These are phyloP conservation scores for Lysandra coridon DNA, from an alignment of 2,888 invertebrate genomes.

Conservation along the genomic window DNA sequence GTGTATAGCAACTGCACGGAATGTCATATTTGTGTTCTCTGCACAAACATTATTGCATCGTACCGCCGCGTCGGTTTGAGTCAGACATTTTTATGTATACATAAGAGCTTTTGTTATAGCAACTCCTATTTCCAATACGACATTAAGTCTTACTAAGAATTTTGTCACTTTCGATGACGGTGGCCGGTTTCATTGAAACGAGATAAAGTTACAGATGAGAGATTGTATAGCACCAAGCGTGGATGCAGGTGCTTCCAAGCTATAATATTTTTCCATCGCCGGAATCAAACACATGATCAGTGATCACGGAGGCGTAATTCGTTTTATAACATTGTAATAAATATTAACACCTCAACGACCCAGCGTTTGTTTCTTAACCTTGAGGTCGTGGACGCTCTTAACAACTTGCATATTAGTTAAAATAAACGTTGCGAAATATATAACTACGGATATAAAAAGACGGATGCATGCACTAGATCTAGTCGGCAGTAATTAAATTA, in stretches of 20 bases:
- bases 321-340: no score
- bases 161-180: neutral
- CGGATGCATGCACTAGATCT: neutral
- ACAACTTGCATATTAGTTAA: neutral
- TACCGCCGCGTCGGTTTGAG: conserved; percentile 17
- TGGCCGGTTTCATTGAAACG: neutral
- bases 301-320: neutral
- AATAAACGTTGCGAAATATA: neutral
- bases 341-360: neutral
- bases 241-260: neutral
- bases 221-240: neutral
- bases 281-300: neutral
- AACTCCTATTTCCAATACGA: neutral
- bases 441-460: neutral
- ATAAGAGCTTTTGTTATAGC: neutral
- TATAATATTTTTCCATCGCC: neutral
- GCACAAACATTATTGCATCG: conserved; percentile 28
- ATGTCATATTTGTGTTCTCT: conserved; percentile 29
- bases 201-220: neutral
- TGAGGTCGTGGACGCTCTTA: neutral
- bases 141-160: neutral
- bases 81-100: conserved; percentile 25
- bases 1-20: conserved; percentile 20
- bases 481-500: neutral
- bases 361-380: neutral